phyloP scores from a whole-genome alignment of 2,113 vertebrate species.

The Dasyornis broadbenti region DNA sequence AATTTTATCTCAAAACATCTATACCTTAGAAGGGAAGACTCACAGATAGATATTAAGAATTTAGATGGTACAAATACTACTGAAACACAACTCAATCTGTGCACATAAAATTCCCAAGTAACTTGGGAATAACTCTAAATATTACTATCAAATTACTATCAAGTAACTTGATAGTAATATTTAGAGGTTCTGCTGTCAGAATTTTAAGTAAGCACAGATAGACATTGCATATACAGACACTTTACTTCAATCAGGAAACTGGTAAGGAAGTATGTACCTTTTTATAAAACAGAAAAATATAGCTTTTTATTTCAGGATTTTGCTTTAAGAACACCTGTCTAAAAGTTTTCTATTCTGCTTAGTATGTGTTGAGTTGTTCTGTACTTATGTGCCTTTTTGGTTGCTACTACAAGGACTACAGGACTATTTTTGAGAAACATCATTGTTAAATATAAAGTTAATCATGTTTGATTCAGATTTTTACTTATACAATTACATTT shows the following conservation, averaged over 20 bases:
- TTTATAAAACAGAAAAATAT: neutral
- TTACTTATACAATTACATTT: neutral
- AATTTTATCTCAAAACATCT: neutral
- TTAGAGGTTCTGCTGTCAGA: neutral
- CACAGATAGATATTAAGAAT: neutral
- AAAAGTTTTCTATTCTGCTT: neutral
- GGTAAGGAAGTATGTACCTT: neutral
- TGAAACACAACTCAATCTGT: neutral
- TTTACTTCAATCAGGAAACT: neutral
- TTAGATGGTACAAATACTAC: neutral
- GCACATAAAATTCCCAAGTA: neutral
- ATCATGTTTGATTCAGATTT: neutral
- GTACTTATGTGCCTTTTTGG: constrained; percentile 34
- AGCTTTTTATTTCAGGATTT: neutral
- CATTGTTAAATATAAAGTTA: constrained; percentile 17
- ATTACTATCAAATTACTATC: too few species aligned
- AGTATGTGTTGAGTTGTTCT: neutral
- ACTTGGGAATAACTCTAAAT: too few species aligned
- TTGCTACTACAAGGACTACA: constrained; percentile 54
- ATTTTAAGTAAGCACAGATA: neutral
- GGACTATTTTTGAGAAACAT: constrained; percentile 9
- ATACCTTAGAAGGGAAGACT: neutral
- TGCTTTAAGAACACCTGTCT: neutral
- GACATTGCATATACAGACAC: neutral
- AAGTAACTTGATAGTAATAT: neutral